A percentile compares a stretch with the other conserved stretches of the same genome.
Evolutionary conservation across 2,113 vertebrate species (phyloP).

Genomic region (Gasterosteus nipponicus): DNA sequence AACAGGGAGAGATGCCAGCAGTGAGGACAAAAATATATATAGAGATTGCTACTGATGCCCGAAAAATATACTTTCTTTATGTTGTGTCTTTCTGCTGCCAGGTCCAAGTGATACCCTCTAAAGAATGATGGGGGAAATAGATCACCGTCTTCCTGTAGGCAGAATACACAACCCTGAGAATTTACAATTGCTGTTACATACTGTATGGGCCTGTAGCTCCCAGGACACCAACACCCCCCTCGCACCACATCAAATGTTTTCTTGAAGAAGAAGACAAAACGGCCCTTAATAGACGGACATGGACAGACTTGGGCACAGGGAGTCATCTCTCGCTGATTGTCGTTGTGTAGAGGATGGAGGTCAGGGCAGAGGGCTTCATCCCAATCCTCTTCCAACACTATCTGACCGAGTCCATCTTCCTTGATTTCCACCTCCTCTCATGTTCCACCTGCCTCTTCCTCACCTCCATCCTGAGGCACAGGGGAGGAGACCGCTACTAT

Average conservation of each 20-base stretch:
- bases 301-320: conserved; percentile 19
- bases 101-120: conserved; percentile 18
- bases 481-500: conserved; percentile 1
- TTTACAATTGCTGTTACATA: conserved; percentile 27
- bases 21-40: conserved; percentile 39
- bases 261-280: conserved; percentile 34
- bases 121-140: conserved; percentile 33
- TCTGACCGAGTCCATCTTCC: conserved; percentile 34
- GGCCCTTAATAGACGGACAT: conserved; percentile 33
- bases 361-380: conserved; percentile 32
- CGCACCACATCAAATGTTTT: conserved; percentile 12
- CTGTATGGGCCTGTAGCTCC: conserved; percentile 32
- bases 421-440: conserved; percentile 28
- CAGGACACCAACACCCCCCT: background rate
- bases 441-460: conserved; percentile 20
- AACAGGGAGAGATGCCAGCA: conserved; percentile 27
- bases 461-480: conserved; percentile 20
- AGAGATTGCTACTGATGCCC: conserved; percentile 41
- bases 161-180: conserved; percentile 19
- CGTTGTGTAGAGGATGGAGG: conserved; percentile 26
- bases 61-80: conserved; percentile 43
- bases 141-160: conserved; percentile 45
- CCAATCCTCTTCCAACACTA: conserved; percentile 17
- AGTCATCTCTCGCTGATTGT: conserved; percentile 28
- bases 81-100: conserved; percentile 21